A percentile compares a stretch with the other conserved stretches of the same genome.
Evolutionary conservation across 2,113 vertebrate genomes (phyloP).

Genomic region (Piaya cayana): DNA sequence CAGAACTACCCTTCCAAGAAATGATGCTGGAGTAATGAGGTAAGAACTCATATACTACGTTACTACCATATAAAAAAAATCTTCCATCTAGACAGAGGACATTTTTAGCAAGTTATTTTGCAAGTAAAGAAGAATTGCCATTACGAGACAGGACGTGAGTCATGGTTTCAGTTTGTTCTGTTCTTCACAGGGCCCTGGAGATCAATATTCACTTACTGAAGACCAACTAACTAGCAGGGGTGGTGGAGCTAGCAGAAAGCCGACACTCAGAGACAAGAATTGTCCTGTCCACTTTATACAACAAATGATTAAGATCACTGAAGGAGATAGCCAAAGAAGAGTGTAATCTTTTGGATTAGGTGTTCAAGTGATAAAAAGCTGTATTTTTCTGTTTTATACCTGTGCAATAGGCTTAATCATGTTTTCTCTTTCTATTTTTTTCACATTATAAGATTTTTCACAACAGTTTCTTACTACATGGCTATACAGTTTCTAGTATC

Average conservation of each 20-base stretch:
- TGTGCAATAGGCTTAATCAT: background rate
- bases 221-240: background rate
- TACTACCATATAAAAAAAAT: background rate
- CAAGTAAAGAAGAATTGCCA: background rate
- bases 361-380: background rate
- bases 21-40: background rate
- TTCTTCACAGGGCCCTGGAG: background rate
- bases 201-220: background rate
- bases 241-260: background rate
- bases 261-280: background rate
- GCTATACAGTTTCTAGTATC: background rate
- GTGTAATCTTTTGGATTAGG: background rate
- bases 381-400: background rate
- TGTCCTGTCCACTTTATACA: background rate
- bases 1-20: background rate
- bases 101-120: background rate
- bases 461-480: background rate
- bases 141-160: background rate
- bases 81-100: background rate
- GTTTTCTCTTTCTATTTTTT: background rate
- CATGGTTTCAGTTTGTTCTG: background rate
- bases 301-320: background rate
- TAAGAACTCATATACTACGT: background rate
- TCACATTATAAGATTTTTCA: background rate
- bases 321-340: background rate